Conservation (phyloP, 2,888 invertebrate genomes). For the Strigamia transsilvanica region DNA sequence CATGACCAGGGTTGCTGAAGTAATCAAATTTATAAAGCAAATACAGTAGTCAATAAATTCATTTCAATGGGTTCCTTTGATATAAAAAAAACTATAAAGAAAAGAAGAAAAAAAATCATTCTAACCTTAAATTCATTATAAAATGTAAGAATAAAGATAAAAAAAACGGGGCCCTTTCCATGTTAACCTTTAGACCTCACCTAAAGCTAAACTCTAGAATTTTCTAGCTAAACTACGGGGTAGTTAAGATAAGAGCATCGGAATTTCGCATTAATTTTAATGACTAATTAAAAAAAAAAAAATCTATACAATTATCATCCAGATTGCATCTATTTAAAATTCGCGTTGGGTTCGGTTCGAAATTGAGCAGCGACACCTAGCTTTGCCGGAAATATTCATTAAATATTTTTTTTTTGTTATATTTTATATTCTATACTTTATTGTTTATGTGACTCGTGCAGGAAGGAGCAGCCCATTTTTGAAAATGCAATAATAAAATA, state of each 20-base stretch:
- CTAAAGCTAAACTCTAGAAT: neutral
- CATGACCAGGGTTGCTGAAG: too few relatives aligned
- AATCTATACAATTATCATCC: neutral
- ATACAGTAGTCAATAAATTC: too few relatives aligned
- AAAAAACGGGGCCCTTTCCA: neutral
- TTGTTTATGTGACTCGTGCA: neutral
- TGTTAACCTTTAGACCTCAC: neutral
- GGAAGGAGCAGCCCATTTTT: neutral
- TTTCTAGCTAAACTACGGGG: neutral
- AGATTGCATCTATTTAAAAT: neutral
- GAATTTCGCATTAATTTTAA: slow-evolving; percentile 2
- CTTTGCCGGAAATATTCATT: too few relatives aligned
- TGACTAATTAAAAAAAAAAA: slow-evolving; percentile 1
- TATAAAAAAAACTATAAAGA: too few relatives aligned
- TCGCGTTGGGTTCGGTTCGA: neutral
- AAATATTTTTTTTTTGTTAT: too few relatives aligned
- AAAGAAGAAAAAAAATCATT: too few relatives aligned
- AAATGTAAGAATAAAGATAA: neutral
- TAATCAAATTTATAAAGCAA: too few relatives aligned
- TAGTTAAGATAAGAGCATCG: neutral
- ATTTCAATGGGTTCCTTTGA: too few relatives aligned
- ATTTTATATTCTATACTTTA: neutral
- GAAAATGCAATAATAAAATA: slow-evolving; percentile 32
- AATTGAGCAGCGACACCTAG: neutral
- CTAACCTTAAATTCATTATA: too few relatives aligned